Conservation (phyloP, 53 echinoderm and acorn worm genomes). For the Echinometra lucunter region DNA sequence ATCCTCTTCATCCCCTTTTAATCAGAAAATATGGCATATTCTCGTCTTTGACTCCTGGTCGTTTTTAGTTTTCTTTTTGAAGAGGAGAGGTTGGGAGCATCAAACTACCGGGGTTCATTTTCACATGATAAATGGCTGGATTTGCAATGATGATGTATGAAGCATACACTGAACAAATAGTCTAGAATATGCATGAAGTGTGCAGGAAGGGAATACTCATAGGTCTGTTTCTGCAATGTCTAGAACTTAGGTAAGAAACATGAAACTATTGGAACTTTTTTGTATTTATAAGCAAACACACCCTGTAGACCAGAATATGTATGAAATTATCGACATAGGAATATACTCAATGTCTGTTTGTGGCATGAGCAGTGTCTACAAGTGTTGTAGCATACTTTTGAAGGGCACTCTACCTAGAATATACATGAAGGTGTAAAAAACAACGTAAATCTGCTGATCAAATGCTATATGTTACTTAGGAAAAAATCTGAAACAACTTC, state of each 20-base stretch:
- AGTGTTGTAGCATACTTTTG: background rate
- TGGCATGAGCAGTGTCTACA: background rate
- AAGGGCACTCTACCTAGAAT: too few species aligned
- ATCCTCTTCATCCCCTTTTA: slow-evolving; percentile 49
- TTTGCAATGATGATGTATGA: slow-evolving; percentile 9
- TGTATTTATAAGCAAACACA: background rate
- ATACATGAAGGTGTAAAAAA: too few species aligned
- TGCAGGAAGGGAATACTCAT: background rate
- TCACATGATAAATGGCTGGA: slow-evolving; percentile 47
- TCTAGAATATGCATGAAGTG: slow-evolving; percentile 22
- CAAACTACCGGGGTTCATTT: background rate
- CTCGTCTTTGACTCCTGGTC: slow-evolving; percentile 2
- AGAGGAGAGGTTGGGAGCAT: background rate
- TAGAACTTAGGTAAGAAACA: background rate
- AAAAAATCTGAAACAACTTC: too few species aligned
- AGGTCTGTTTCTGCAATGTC: background rate
- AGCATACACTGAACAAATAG: slow-evolving; percentile 27
- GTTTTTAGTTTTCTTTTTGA: background rate
- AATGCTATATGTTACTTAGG: too few species aligned
- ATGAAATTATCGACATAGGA: background rate
- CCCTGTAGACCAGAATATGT: background rate
- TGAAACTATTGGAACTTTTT: background rate
- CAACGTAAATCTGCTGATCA: too few species aligned
- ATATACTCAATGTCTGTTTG: background rate
- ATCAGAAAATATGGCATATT: slow-evolving; percentile 41